Percentiles rank a stretch among this genome's conserved stretches.
phyloP scores from a whole-genome alignment of 2,113 vertebrate species.

The Podarcis raffonei region DNA sequence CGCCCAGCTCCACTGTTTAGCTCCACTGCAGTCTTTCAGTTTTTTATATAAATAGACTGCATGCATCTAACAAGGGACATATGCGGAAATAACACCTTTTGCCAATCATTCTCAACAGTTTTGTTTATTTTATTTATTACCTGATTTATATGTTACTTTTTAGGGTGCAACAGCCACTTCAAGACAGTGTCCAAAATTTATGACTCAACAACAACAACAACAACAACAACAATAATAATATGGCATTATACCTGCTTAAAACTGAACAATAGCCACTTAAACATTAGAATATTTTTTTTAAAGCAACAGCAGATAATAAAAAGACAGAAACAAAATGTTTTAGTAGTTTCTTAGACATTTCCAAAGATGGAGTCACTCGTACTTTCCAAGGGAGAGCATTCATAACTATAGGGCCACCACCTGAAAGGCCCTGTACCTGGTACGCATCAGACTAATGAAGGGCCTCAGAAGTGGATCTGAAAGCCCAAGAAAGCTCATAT shows the following conservation, averaged over 20 bases:
- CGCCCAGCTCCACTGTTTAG: no score
- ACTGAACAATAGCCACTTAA: neutral
- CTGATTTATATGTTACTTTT: no score
- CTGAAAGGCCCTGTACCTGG: neutral
- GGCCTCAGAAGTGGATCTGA: neutral
- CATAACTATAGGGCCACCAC: neutral
- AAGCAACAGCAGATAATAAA: neutral
- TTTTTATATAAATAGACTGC: no score
- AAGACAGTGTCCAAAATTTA: no score
- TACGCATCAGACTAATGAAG: neutral
- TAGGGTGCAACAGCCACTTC: no score
- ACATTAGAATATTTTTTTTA: neutral
- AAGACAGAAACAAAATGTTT: neutral
- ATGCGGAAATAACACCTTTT: no score
- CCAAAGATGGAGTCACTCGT: neutral
- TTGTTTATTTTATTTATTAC: no score
- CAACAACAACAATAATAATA: no score
- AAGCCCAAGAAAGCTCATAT: neutral
- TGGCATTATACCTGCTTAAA: neutral
- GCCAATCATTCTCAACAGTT: no score
- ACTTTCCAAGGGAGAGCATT: neutral
- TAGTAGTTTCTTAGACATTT: neutral
- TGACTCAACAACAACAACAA: no score
- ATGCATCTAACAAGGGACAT: no score
- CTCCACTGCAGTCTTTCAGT: no score